A percentile compares a stretch with the other conserved stretches of the same genome.
Conservation (phyloP, 2,888 invertebrate genomes). For the Maniola hyperantus region DNA sequence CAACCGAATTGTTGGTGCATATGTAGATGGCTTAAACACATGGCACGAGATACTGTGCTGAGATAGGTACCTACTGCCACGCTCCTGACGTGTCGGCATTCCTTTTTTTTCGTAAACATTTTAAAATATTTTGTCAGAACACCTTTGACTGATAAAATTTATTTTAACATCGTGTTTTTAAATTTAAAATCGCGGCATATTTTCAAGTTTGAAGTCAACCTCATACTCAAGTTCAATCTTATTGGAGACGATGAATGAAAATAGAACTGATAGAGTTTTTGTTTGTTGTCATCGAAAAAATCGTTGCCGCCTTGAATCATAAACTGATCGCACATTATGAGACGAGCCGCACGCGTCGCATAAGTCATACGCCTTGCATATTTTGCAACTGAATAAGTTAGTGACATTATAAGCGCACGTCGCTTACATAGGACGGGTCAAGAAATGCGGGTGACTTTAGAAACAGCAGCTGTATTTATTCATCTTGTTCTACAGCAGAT, state of each 20-base stretch:
- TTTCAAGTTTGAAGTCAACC: constrained; percentile 7
- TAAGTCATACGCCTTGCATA: neutral
- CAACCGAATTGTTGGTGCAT: neutral
- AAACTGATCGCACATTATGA: neutral
- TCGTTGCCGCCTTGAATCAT: constrained; percentile 32
- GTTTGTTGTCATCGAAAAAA: constrained; percentile 15
- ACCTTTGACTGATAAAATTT: constrained; percentile 25
- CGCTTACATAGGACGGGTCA: too few relatives aligned
- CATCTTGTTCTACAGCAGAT: too few relatives aligned
- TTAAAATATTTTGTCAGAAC: constrained; percentile 31
- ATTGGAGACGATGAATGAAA: constrained; percentile 7
- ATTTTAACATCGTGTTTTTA: neutral
- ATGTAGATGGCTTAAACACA: constrained; percentile 9
- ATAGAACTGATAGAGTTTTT: constrained; percentile 7
- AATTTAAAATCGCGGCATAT: neutral
- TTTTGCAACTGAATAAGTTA: neutral
- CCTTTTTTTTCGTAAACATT: constrained; percentile 6
- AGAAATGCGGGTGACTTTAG: too few relatives aligned
- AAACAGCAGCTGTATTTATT: too few relatives aligned
- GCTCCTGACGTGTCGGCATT: constrained; percentile 25
- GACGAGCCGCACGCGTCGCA: neutral
- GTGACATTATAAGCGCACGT: too few relatives aligned
- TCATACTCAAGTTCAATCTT: neutral
- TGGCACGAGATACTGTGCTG: neutral
- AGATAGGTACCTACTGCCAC: constrained; percentile 36